Conservation (phyloP, 2,113 vertebrate species). For the Pogona vitticeps region DNA sequence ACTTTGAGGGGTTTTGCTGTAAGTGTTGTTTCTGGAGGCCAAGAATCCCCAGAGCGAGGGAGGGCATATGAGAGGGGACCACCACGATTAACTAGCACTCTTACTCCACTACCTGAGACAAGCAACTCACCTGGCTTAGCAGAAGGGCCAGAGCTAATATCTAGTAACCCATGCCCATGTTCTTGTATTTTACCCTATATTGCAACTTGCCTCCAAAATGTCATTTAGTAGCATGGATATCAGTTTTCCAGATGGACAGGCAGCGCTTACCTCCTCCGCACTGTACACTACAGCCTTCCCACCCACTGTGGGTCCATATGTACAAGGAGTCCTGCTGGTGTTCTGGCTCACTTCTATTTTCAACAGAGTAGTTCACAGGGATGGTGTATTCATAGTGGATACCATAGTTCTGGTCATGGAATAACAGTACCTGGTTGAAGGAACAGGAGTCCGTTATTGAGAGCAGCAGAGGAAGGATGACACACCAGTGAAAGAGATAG, state of each 20-base stretch:
- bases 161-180: not conserved
- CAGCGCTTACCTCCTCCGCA: conserved; percentile 90
- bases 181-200: not conserved
- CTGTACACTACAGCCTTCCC: conserved; percentile 91
- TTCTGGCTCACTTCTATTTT: conserved; percentile 75
- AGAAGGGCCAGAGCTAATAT: too few species aligned
- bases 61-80: too few species aligned
- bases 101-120: too few species aligned
- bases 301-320: conserved; percentile 95
- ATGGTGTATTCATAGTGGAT: conserved; percentile 98
- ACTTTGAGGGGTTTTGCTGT: not conserved
- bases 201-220: not conserved
- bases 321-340: conserved; percentile 86
- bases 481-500: rapidly evolving
- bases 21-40: not conserved
- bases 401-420: conserved; percentile 94
- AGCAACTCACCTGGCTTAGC: too few species aligned
- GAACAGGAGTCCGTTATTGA: not conserved
- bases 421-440: conserved; percentile 88
- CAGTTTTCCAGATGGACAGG: not conserved
- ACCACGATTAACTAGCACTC: too few species aligned
- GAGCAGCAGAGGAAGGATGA: not conserved
- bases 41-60: not conserved
- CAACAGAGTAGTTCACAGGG: conserved; percentile 84
- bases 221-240: not conserved